Conservation (phyloP, 2,113 vertebrate genomes). For the Lepisosteus osseus region DNA sequence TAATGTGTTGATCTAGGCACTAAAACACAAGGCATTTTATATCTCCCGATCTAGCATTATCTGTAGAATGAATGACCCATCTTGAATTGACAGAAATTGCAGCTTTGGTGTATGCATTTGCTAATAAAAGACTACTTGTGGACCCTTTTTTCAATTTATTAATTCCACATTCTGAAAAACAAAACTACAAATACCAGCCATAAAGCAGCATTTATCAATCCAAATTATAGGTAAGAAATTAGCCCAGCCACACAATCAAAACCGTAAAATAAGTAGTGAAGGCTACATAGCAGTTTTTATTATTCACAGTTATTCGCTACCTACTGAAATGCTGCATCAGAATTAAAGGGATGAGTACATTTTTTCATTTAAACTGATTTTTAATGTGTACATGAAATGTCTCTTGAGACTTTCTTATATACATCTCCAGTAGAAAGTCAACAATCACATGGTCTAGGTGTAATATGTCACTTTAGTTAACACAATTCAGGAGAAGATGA, state of each 20-base stretch:
- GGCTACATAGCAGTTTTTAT: constrained; percentile 4
- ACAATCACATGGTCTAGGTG: constrained; percentile 4
- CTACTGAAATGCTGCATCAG: constrained; percentile 10
- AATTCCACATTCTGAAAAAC: too few species aligned
- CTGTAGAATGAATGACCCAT: too few species aligned
- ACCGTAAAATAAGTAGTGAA: background rate
- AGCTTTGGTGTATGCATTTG: too few species aligned
- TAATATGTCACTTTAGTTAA: constrained; percentile 6
- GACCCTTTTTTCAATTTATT: too few species aligned
- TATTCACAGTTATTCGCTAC: constrained; percentile 16
- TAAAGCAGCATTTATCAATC: too few species aligned
- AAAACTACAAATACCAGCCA: too few species aligned
- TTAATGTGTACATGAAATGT: background rate
- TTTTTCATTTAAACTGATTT: background rate
- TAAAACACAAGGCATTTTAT: too few species aligned
- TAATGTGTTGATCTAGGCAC: too few species aligned
- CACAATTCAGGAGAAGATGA: background rate
- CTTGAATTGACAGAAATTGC: too few species aligned
- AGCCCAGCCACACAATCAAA: background rate
- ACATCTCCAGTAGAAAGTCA: constrained; percentile 13
- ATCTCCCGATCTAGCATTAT: too few species aligned
- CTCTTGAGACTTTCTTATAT: constrained; percentile 7
- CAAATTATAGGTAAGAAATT: too few species aligned
- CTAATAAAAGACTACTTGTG: too few species aligned
- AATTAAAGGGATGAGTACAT: constrained; percentile 1